Conservation (phyloP, 2,113 vertebrate genomes). For the Cavia porcellus region DNA sequence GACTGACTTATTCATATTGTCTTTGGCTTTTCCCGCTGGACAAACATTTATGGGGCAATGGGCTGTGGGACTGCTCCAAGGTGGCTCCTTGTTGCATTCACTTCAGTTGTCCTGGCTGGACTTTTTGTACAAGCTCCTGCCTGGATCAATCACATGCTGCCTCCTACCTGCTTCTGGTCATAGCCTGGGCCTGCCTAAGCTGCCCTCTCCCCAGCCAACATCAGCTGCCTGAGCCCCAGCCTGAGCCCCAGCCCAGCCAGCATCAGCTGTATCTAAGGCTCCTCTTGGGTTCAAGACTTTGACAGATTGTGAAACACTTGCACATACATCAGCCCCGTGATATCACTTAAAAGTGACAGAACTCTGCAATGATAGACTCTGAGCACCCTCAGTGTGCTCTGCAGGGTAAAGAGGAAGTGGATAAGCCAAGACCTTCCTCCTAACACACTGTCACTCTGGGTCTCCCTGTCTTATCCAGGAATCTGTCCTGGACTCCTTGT, state of each 20-base stretch:
- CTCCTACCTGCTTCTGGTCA: neutral
- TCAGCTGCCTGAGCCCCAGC: no score
- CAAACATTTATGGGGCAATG: neutral
- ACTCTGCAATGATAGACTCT: neutral
- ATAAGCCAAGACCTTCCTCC: no score
- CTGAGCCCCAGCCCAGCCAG: neutral
- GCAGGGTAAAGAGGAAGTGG: neutral
- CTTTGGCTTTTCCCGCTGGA: neutral
- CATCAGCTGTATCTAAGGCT: neutral
- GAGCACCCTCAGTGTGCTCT: neutral
- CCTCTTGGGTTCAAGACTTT: neutral
- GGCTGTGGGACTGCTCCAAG: rapidly evolving
- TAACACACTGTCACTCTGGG: rapidly evolving
- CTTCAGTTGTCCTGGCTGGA: no score
- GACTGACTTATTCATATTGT: neutral
- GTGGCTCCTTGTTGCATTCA: neutral
- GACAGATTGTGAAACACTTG: neutral
- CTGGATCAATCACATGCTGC: rapidly evolving
- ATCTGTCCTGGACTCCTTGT: neutral
- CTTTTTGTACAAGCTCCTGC: no score
- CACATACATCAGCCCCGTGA: neutral
- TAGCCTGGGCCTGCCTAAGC: neutral
- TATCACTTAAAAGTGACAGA: neutral
- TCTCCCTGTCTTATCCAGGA: no score
- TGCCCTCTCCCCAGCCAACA: neutral